Evolutionary conservation across 1,140 invertebrate genomes (phyloP).

Genomic region (Scylla paramamosain): DNA sequence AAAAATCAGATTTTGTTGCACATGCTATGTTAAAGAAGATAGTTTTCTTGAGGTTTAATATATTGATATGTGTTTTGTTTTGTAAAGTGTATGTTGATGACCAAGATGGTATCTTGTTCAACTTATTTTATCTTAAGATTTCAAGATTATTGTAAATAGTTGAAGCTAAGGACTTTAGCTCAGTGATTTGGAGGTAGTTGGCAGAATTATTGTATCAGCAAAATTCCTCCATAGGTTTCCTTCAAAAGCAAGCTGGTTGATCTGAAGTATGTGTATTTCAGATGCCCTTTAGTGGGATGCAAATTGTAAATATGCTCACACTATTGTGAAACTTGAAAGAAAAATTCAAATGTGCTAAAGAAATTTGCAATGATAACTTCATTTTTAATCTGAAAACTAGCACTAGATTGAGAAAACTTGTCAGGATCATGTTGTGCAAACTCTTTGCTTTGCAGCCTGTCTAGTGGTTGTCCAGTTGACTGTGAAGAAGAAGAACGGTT

Average conservation of each 20-base stretch:
- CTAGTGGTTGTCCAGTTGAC: conserved; percentile 71
- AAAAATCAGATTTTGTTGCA: background rate
- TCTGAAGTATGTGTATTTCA: background rate
- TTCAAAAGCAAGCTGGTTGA: background rate
- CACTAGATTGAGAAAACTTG: background rate
- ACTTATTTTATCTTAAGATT: background rate
- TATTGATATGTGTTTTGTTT: too few relatives aligned
- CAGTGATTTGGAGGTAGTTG: background rate
- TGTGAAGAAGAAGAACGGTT: conserved; percentile 68
- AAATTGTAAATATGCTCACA: background rate
- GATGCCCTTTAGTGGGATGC: background rate
- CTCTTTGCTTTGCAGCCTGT: conserved; percentile 69
- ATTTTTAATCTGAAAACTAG: background rate
- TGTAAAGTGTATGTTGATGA: too few relatives aligned
- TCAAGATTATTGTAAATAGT: background rate
- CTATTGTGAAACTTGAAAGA: background rate
- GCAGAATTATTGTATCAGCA: background rate
- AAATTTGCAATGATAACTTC: background rate
- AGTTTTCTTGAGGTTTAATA: background rate
- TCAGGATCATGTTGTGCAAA: background rate
- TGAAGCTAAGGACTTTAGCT: too few relatives aligned
- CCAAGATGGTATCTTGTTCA: background rate
- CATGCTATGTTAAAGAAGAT: background rate
- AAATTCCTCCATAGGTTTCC: background rate
- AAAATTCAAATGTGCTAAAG: background rate